Evolutionary conservation across 2,888 invertebrate species (phyloP).

Genomic region (Bimastos eiseni): DNA sequence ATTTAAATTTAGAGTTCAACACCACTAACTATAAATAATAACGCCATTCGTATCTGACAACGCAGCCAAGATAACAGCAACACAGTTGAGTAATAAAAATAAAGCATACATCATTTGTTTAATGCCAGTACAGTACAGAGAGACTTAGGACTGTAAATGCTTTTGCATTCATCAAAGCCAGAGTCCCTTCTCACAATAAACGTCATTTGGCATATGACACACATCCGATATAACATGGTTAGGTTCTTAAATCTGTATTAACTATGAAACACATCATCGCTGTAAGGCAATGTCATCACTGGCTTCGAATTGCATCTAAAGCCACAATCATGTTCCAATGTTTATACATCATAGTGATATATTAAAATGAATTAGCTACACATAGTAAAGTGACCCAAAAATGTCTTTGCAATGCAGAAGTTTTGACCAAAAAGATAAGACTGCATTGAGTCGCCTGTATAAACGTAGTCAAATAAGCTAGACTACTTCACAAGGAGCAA

Average conservation of each 20-base stretch:
- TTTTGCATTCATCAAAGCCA: not conserved
- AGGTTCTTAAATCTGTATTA: not conserved
- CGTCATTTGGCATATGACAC: not conserved
- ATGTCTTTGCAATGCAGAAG: not conserved
- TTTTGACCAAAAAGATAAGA: not conserved
- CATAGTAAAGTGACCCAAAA: not conserved
- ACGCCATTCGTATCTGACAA: not conserved
- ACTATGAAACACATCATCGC: not conserved
- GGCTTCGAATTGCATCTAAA: not conserved
- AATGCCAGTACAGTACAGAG: not conserved
- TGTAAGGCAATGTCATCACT: not conserved
- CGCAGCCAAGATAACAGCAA: not conserved
- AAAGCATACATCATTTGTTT: not conserved
- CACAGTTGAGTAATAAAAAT: not conserved
- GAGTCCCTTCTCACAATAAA: not conserved
- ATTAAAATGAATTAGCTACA: not conserved
- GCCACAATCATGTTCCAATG: not conserved
- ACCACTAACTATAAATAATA: not conserved
- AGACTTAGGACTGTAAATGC: not conserved
- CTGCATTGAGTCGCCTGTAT: not conserved
- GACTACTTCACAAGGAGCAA: not conserved
- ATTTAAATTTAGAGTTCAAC: not conserved
- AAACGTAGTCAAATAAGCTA: not conserved
- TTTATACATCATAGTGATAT: too few relatives aligned
- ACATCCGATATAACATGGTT: not conserved